These are phyloP conservation scores for Orientallactaga sibirica DNA, from an alignment of 2,797 vertebrate species.

Conservation along the genomic window DNA sequence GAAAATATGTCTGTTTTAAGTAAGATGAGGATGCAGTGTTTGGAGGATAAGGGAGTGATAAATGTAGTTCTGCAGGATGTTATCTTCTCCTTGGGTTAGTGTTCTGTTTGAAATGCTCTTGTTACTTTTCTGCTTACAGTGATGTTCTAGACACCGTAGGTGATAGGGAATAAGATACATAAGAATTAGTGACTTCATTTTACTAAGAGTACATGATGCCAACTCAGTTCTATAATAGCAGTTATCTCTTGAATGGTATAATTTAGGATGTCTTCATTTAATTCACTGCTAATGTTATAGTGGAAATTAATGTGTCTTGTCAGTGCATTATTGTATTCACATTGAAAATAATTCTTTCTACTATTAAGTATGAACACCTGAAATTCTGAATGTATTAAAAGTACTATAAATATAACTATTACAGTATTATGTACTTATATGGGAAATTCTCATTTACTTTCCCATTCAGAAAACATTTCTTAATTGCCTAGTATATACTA, in stretches of 20 bases:
- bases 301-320: slow-evolving; percentile 71
- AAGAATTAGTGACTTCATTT: slow-evolving; percentile 54
- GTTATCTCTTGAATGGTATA: slow-evolving; percentile 40
- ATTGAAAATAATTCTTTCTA: slow-evolving; percentile 73
- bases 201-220: slow-evolving; percentile 35
- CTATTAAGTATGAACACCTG: slow-evolving; percentile 26
- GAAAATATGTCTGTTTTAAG: neutral
- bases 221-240: slow-evolving; percentile 42
- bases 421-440: slow-evolving; percentile 17
- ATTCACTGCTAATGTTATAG: slow-evolving; percentile 59
- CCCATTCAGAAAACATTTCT: slow-evolving; percentile 58
- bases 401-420: slow-evolving; percentile 49
- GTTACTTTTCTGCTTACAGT: slow-evolving; percentile 1
- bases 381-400: slow-evolving; percentile 42
- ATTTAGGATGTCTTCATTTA: slow-evolving; percentile 60
- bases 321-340: slow-evolving; percentile 48
- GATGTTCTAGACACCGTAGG: slow-evolving; percentile 12
- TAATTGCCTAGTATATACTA: slow-evolving; percentile 50
- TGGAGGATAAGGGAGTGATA: slow-evolving; percentile 1
- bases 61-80: neutral
- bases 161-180: slow-evolving; percentile 61
- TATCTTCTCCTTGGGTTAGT: neutral
- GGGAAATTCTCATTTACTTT: slow-evolving; percentile 48
- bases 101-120: slow-evolving; percentile 61
- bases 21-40: neutral